phyloP scores from a whole-genome alignment of 2,888 invertebrate species.

The Tetranychus truncatus region DNA sequence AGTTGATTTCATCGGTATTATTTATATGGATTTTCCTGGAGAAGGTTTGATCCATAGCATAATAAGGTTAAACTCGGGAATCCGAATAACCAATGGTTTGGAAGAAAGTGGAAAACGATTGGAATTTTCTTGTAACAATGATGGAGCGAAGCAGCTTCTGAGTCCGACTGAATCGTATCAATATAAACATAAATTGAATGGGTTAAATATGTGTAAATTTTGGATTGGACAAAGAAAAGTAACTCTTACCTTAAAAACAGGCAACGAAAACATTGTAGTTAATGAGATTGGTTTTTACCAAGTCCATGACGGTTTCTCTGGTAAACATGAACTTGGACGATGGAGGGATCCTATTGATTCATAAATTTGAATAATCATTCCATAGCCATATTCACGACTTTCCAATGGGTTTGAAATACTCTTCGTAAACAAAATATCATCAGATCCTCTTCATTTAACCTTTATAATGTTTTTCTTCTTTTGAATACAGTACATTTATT shows the following conservation, averaged over 20 bases:
- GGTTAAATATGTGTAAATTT: neutral
- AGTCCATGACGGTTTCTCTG: neutral
- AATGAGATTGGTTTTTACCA: neutral
- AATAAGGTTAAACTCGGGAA: constrained; percentile 13
- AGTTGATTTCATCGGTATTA: constrained; percentile 15
- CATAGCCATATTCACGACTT: no score
- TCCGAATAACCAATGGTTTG: neutral
- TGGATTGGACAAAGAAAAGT: neutral
- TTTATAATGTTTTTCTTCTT: no score
- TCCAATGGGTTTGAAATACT: no score
- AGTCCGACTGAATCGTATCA: neutral
- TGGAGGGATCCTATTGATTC: neutral
- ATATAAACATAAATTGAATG: neutral
- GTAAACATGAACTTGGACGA: neutral
- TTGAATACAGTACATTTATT: no score
- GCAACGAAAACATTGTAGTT: neutral
- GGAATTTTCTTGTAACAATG: neutral
- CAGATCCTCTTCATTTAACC: no score
- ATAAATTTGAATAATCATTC: neutral
- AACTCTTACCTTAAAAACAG: neutral
- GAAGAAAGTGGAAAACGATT: neutral
- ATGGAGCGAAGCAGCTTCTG: neutral
- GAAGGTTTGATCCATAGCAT: constrained; percentile 14
- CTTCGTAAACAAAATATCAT: no score
- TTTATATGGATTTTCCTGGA: constrained; percentile 19